These are phyloP conservation scores for Zele albiditarsus DNA, from an alignment of 2,888 invertebrate species.

Conservation along the genomic window DNA sequence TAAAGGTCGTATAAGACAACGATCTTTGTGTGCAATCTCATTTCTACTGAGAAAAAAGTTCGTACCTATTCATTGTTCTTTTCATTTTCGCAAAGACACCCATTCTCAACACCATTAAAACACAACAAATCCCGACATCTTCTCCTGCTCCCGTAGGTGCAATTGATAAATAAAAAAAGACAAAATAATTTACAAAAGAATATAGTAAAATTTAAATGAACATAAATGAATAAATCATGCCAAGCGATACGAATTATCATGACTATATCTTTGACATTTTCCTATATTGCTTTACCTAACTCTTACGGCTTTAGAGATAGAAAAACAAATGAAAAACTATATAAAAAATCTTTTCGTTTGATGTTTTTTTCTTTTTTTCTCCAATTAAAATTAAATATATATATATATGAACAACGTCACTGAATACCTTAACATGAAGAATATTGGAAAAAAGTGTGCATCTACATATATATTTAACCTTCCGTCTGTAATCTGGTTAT, in stretches of 20 bases:
- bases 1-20: slow-evolving; percentile 44
- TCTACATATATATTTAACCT: background rate
- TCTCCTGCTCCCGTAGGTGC: background rate
- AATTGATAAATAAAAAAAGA: background rate
- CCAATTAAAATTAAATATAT: background rate
- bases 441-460: background rate
- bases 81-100: background rate
- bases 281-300: slow-evolving; percentile 20
- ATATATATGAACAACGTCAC: background rate
- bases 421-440: background rate
- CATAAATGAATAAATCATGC: slow-evolving; percentile 29
- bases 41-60: slow-evolving; percentile 30
- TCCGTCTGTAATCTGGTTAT: no score
- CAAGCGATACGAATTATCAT: slow-evolving; percentile 42
- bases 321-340: background rate
- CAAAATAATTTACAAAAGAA: slow-evolving; percentile 17
- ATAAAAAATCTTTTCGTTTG: background rate
- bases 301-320: slow-evolving; percentile 6
- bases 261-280: slow-evolving; percentile 24
- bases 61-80: slow-evolving; percentile 42
- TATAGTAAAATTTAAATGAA: background rate
- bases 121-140: background rate
- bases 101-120: background rate
- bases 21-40: slow-evolving; percentile 49
- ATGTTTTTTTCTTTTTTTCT: background rate